Percentiles rank a stretch among this genome's conserved stretches.
phyloP scores from a whole-genome alignment of 2,113 vertebrate species.

The Petroica traversi region DNA sequence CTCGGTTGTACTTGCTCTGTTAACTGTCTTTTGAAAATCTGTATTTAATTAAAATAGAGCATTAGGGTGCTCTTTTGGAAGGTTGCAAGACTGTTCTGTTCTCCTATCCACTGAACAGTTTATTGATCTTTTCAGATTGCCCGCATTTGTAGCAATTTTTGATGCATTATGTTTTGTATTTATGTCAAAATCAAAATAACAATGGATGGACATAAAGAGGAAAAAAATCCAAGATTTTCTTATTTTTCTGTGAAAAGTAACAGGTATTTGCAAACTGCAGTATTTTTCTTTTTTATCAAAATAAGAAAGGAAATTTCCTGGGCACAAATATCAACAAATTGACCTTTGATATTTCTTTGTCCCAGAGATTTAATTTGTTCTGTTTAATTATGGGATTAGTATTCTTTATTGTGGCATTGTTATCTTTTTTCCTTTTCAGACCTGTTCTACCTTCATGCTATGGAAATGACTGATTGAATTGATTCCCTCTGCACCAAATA shows the following conservation, averaged over 20 bases:
- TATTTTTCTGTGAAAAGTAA: background rate
- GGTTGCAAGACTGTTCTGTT: background rate
- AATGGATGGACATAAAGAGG: background rate
- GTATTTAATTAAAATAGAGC: constrained; percentile 39
- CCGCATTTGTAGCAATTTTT: background rate
- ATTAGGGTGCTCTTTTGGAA: background rate
- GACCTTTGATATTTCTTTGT: background rate
- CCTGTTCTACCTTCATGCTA: background rate
- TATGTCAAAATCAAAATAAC: background rate
- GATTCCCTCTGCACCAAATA: background rate
- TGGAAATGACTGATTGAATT: background rate
- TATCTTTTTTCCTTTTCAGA: background rate
- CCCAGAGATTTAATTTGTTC: background rate
- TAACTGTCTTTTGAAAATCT: constrained; percentile 12
- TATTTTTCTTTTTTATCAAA: background rate
- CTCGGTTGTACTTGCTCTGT: background rate
- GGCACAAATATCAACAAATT: background rate
- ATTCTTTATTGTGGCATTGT: background rate
- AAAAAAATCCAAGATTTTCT: background rate
- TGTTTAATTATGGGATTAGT: constrained; percentile 3
- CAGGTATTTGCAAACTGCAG: background rate
- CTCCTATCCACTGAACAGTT: background rate
- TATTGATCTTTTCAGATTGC: background rate
- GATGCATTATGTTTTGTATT: background rate
- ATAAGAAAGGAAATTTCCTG: background rate